Conservation (phyloP, 2,888 invertebrate species). For the Thera britannica region DNA sequence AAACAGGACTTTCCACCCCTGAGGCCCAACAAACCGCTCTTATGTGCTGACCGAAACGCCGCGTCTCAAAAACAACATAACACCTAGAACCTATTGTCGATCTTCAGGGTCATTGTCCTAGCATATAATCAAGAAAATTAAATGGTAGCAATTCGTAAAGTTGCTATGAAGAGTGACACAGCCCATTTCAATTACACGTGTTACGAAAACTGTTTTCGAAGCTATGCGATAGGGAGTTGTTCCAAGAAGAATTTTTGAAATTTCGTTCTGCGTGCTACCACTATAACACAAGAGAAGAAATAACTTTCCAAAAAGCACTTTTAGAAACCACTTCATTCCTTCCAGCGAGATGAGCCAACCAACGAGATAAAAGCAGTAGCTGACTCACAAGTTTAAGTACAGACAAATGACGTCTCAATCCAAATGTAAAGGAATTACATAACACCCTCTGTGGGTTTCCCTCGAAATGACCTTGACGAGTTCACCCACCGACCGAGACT, state of each 20-base stretch:
- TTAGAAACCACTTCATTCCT: not conserved
- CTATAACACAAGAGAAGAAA: not conserved
- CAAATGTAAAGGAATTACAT: slow-evolving; percentile 60
- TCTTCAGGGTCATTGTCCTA: slow-evolving; percentile 41
- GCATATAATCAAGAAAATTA: slow-evolving; percentile 39
- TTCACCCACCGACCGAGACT: slow-evolving; percentile 65
- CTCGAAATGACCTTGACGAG: slow-evolving; percentile 67
- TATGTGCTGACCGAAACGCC: slow-evolving; percentile 64
- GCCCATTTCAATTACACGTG: slow-evolving; percentile 1
- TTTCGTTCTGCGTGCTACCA: not conserved
- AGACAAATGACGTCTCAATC: slow-evolving; percentile 43
- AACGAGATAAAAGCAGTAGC: not conserved
- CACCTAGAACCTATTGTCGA: slow-evolving; percentile 27
- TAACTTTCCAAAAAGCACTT: not conserved
- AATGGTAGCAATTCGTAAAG: slow-evolving; percentile 34
- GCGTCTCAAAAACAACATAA: slow-evolving; percentile 42
- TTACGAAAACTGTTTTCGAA: not conserved
- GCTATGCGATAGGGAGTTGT: not conserved
- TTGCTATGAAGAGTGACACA: slow-evolving; percentile 8
- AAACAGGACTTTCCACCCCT: slow-evolving; percentile 82
- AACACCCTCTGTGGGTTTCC: slow-evolving; percentile 64
- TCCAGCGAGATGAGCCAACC: not conserved
- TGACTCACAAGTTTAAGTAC: slow-evolving; percentile 31
- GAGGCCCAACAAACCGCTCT: slow-evolving; percentile 72
- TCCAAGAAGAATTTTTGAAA: not conserved